Conservation (phyloP, 1,140 invertebrate genomes). For the Cydia fagiglandana region DNA sequence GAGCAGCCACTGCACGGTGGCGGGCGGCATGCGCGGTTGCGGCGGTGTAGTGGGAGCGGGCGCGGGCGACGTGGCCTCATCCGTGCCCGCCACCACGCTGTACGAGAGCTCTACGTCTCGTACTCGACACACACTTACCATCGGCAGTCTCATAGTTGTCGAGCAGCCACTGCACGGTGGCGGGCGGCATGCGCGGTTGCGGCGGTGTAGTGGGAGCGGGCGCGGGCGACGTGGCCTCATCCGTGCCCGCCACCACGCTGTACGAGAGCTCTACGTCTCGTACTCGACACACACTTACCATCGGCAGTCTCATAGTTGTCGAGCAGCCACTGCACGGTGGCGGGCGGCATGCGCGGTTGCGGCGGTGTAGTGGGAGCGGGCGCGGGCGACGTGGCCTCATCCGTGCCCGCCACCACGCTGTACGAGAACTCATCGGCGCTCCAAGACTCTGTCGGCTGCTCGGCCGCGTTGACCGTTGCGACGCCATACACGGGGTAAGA, state of each 20-base stretch:
- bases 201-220: conserved; percentile 39
- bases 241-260: conserved; percentile 44
- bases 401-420: conserved; percentile 44
- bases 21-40: conserved; percentile 42
- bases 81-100: conserved; percentile 44
- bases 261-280: conserved; percentile 41
- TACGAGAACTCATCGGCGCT: conserved; percentile 46
- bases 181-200: conserved; percentile 68
- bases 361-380: conserved; percentile 39
- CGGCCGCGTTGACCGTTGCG: conserved; percentile 47
- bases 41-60: conserved; percentile 35
- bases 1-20: conserved; percentile 93
- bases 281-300: conserved; percentile 78
- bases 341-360: conserved; percentile 68
- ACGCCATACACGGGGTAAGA: conserved; percentile 65
- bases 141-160: conserved; percentile 87
- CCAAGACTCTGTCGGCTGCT: conserved; percentile 39
- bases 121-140: conserved; percentile 77
- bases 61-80: conserved; percentile 55
- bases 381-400: conserved; percentile 55
- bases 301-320: conserved; percentile 99
- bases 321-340: conserved; percentile 93
- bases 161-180: conserved; percentile 93
- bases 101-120: conserved; percentile 41
- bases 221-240: conserved; percentile 55